Base-by-base conservation (phyloP, 1,140 invertebrate species). In the Alviniconcha marisindica region DNA sequence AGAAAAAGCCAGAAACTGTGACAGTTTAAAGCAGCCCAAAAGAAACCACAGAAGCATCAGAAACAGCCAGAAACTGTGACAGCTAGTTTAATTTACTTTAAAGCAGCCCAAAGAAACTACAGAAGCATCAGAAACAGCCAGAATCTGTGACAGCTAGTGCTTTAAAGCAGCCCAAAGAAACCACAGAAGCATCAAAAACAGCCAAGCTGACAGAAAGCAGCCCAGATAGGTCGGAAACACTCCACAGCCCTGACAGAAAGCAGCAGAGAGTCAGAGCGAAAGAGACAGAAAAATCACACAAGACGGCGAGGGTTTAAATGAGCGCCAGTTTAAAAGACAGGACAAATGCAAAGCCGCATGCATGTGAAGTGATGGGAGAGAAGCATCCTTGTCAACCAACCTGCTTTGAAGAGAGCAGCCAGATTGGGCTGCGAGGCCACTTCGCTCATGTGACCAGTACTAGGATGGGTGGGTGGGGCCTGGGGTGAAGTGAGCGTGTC, bases 391-490 rank as follows among this genome's bases (percentile, higher is more conserved):
- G n/a, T n/a, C n/a, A 40, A 88, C 87, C 73, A 84, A 88, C 86
- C 87, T 88, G 86, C 80, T 76, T 86, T 86, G 78, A 88, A 85
- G 77, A 87, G 76, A 38, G 86, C 84, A 51, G 86, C 79, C 82
- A 90, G 84, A 80, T 89, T 89, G 36, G 88, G 87, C 76, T 90
- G 87, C 28, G 88, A 89, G 48, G 88, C 86, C 36, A 90, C 88
- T 77, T 87, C 89, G 18, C 86, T 83, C 56, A 89, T 79, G 77
- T 83, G 82, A 82, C 77, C 54, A 14, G 69, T 77, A 36, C 15
- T 60, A 44, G 77, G 81, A 21, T 79, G 51, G 54, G 54, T 74
- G 74, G 73, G 80, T 42, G 71, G 78, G 77, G 82, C 77, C 63
- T 66, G 73, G 82, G 83, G 76, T 48, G 48, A 77, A 69, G 71